A percentile compares a stretch with the other conserved stretches of the same genome.
phyloP scores from a whole-genome alignment of 2,113 vertebrate species.

The Grammomys surdaster region DNA sequence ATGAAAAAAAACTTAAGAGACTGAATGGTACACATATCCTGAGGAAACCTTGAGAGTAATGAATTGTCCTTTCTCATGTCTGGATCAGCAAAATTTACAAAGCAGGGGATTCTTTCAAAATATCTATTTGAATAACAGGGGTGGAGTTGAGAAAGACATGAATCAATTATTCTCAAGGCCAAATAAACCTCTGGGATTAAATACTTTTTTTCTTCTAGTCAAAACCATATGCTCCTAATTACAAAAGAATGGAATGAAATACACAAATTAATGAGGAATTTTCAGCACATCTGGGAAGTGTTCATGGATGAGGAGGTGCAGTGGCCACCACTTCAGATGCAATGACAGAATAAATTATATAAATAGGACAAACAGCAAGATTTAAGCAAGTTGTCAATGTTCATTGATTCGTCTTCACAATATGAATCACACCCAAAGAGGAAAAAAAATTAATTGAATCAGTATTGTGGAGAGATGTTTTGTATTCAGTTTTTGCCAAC shows the following conservation, averaged over 20 bases:
- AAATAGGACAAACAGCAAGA: conserved; percentile 63
- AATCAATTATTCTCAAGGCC: conserved; percentile 55
- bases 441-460: conserved; percentile 59
- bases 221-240: conserved; percentile 54
- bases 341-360: conserved; percentile 57
- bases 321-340: conserved; percentile 32
- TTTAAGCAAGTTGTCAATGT: conserved; percentile 22
- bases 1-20: not conserved
- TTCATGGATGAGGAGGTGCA: conserved; percentile 53
- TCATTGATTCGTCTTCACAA: conserved; percentile 28
- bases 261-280: conserved; percentile 64
- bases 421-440: conserved; percentile 33
- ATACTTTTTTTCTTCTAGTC: conserved; percentile 27
- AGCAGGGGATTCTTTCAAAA: conserved; percentile 32
- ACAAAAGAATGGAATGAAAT: conserved; percentile 57
- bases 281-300: conserved; percentile 69
- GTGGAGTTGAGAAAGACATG: conserved; percentile 39
- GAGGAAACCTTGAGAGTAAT: conserved; percentile 35
- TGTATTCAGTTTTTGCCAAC: conserved; percentile 45
- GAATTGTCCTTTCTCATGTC: not conserved
- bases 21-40: not conserved
- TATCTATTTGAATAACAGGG: conserved; percentile 49
- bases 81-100: conserved; percentile 36
- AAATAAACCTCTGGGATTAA: conserved; percentile 56
- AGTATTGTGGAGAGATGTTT: not conserved